These are phyloP conservation scores for Bedellia somnulentella DNA, from an alignment of 2,888 invertebrate genomes.

Conservation along the genomic window DNA sequence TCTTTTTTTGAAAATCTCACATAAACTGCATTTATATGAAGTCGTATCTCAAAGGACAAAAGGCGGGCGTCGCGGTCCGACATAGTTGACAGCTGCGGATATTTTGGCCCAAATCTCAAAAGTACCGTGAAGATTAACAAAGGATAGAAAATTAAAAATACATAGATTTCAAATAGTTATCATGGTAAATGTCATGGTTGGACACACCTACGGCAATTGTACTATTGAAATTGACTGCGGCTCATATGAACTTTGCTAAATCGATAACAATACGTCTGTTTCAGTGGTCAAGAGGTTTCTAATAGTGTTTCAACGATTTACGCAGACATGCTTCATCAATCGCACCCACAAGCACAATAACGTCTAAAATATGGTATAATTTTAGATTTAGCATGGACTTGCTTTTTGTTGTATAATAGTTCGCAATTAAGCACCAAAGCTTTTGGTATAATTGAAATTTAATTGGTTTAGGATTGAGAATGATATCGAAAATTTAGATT, in stretches of 20 bases:
- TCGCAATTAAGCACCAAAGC: too few relatives aligned
- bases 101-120: conserved; percentile 30
- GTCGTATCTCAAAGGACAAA: conserved; percentile 49
- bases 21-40: conserved; percentile 59
- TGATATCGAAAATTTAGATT: too few relatives aligned
- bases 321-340: conserved; percentile 38
- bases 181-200: conserved; percentile 23
- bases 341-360: conserved; percentile 32
- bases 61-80: conserved; percentile 37
- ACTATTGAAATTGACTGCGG: conserved; percentile 23
- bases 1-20: conserved; percentile 44
- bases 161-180: conserved; percentile 23
- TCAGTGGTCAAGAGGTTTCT: conserved; percentile 32
- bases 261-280: conserved; percentile 26
- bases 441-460: too few relatives aligned
- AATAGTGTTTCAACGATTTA: conserved; percentile 34
- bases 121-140: too few relatives aligned
- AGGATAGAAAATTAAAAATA: conserved; percentile 39
- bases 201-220: conserved; percentile 43
- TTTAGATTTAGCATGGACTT: conserved; percentile 16
- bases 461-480: too few relatives aligned
- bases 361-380: conserved; percentile 22
- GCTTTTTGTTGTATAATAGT: conserved; percentile 1
- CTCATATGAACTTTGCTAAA: conserved; percentile 21
- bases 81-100: conserved; percentile 49